A percentile compares a stretch with the other conserved stretches of the same genome.
Evolutionary conservation across 1,140 invertebrate genomes (phyloP).

Genomic region (Pararge aegeria): DNA sequence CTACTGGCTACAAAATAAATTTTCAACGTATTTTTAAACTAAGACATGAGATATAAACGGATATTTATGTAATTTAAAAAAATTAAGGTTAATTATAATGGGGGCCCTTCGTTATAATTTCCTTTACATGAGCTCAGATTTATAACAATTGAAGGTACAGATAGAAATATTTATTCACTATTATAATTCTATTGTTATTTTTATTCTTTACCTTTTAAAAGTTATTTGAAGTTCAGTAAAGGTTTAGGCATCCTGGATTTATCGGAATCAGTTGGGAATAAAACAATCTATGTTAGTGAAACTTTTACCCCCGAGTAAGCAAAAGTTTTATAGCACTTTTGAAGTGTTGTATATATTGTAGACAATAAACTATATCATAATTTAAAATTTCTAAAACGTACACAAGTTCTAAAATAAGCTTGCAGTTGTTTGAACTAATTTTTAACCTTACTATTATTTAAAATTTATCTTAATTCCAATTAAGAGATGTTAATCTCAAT

Average conservation of each 20-base stretch:
- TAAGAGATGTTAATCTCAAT: too few relatives aligned
- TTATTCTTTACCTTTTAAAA: not conserved
- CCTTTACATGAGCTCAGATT: too few relatives aligned
- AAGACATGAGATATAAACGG: too few relatives aligned
- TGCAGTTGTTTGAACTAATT: not conserved
- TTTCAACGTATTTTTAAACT: too few relatives aligned
- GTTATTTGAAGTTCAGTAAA: not conserved
- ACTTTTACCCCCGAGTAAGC: not conserved
- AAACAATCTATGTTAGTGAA: not conserved
- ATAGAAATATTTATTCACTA: too few relatives aligned
- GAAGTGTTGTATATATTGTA: not conserved
- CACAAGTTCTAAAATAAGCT: not conserved
- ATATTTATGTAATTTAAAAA: too few relatives aligned
- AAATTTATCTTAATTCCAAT: too few relatives aligned
- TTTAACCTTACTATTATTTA: not conserved
- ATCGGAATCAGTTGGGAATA: not conserved
- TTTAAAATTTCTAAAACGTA: not conserved
- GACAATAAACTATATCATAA: not conserved
- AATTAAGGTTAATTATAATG: too few relatives aligned
- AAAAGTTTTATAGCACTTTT: conserved; percentile 3
- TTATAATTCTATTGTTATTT: not conserved
- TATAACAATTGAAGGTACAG: too few relatives aligned
- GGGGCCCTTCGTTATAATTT: too few relatives aligned
- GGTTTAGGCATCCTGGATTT: not conserved
- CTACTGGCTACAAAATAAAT: too few relatives aligned